phyloP scores from a whole-genome alignment of 2,888 invertebrate species.

The Prosopocoilus inquinatus region DNA sequence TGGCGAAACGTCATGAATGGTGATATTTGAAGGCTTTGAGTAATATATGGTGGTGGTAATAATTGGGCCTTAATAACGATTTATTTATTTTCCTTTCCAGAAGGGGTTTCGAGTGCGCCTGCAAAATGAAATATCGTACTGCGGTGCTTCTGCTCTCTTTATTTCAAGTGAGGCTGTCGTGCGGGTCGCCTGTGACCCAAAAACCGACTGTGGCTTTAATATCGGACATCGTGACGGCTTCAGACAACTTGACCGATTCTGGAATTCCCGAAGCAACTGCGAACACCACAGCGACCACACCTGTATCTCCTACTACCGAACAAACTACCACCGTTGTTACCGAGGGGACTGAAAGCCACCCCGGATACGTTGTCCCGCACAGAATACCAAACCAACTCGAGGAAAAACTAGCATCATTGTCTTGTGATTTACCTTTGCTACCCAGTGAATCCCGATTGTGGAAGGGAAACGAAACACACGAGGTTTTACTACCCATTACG shows the following conservation, averaged over 20 bases:
- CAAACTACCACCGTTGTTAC: constrained; percentile 4
- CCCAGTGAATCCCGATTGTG: constrained; percentile 65
- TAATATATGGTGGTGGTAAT: too few species aligned
- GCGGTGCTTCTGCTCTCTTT: constrained; percentile 16
- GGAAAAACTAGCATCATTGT: constrained; percentile 63
- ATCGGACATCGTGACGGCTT: constrained; percentile 50
- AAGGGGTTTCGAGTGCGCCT: neutral
- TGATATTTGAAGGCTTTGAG: too few species aligned
- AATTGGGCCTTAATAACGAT: too few species aligned
- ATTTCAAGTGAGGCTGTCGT: constrained; percentile 15
- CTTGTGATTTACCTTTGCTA: constrained; percentile 65
- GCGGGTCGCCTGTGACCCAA: constrained; percentile 45
- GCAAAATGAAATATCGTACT: constrained; percentile 19
- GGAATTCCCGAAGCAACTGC: constrained; percentile 32
- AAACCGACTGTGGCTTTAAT: constrained; percentile 44
- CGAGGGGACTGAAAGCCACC: constrained; percentile 12
- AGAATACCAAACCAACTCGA: constrained; percentile 56
- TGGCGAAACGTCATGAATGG: too few species aligned
- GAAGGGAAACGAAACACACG: constrained; percentile 72
- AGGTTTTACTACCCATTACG: constrained; percentile 64
- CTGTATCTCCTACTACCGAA: constrained; percentile 3
- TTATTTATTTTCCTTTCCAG: too few species aligned
- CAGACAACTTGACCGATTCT: constrained; percentile 48
- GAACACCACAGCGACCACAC: constrained; percentile 3
- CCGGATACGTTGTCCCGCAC: constrained; percentile 15